These are phyloP conservation scores for Heliocidaris tuberculata DNA, from an alignment of 35 echinoderm and acorn worm genomes.

Conservation along the genomic window DNA sequence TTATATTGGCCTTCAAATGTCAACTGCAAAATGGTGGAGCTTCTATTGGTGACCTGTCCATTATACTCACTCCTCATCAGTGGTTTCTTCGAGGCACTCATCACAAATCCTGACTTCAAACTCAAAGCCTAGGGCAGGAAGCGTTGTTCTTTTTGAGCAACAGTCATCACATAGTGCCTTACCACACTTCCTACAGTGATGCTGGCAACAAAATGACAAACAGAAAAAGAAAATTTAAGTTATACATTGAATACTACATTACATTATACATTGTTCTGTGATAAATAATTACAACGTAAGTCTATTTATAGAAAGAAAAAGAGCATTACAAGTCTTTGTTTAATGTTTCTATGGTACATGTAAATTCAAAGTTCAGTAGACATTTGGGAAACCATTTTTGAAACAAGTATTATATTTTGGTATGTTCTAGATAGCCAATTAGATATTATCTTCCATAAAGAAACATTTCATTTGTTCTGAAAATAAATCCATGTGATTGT, in stretches of 20 bases:
- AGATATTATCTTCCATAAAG: no score
- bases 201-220: conserved; percentile 56
- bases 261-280: no score
- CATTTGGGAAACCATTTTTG: no score
- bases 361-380: no score
- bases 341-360: no score
- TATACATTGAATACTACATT: neutral
- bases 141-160: conserved; percentile 66
- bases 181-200: conserved; percentile 98
- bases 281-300: no score
- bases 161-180: conserved; percentile 92
- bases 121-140: conserved; percentile 89
- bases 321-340: no score
- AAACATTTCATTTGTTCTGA: no score
- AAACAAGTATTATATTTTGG: no score
- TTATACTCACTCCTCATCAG: conserved; percentile 94
- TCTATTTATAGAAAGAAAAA: no score
- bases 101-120: conserved; percentile 97
- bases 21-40: neutral
- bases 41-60: neutral
- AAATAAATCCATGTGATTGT: no score
- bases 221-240: neutral
- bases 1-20: neutral
- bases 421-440: no score
- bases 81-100: conserved; percentile 71